Evolutionary conservation across 2,888 invertebrate genomes (phyloP).

Genomic region (Flexamia atlantica): DNA sequence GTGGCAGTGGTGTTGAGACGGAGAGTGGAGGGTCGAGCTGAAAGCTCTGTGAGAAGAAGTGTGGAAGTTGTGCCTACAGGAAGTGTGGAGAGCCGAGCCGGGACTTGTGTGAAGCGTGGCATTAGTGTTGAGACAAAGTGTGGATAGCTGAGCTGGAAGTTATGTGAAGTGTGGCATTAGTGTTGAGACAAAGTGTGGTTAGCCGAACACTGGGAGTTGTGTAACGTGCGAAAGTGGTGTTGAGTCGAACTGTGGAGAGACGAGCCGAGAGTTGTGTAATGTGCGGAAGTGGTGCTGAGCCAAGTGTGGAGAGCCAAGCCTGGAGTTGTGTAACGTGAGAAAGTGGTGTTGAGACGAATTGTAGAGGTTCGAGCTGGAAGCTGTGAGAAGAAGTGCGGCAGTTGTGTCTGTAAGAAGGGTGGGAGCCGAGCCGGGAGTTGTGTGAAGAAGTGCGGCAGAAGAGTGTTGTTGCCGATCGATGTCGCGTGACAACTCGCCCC

Average conservation of each 20-base stretch:
- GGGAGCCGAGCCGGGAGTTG: background rate
- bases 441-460: constrained; percentile 20
- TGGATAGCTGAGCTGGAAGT: background rate
- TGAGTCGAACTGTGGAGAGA: background rate
- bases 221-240: too few species aligned
- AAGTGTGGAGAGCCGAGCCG: too few species aligned
- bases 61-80: too few species aligned
- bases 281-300: background rate
- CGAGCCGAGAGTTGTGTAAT: background rate
- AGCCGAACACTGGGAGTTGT: background rate
- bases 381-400: background rate
- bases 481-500: background rate
- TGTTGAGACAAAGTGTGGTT: background rate
- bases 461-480: constrained; percentile 35
- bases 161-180: background rate
- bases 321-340: background rate
- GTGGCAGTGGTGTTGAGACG: too few species aligned
- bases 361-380: background rate
- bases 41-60: too few species aligned
- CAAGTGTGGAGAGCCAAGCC: background rate
- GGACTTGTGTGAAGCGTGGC: too few species aligned
- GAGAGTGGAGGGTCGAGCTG: too few species aligned
- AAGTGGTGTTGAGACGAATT: background rate
- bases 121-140: background rate
- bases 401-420: background rate